Evolutionary conservation across 2,113 vertebrate species (phyloP).

Genomic region (Cygnus atratus): DNA sequence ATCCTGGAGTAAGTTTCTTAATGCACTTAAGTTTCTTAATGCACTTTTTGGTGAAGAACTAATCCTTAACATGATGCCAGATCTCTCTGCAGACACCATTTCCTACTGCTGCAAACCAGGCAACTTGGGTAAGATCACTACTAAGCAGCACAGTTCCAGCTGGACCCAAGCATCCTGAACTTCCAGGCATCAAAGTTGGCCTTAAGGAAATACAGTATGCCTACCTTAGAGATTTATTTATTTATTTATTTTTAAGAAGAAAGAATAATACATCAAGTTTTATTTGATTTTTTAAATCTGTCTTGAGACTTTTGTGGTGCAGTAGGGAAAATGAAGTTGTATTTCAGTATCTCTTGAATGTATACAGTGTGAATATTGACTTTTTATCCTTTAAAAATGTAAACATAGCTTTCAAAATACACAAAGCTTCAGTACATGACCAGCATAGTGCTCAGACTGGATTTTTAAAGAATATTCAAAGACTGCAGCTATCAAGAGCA

Average conservation of each 20-base stretch:
- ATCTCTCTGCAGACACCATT: neutral
- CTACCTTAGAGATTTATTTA: neutral
- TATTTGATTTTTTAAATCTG: rapidly evolving
- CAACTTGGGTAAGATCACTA: neutral
- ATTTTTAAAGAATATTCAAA: neutral
- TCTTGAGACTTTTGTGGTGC: neutral
- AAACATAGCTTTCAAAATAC: slow-evolving; percentile 38
- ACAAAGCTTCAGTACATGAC: neutral
- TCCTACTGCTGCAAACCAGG: neutral
- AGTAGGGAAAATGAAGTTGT: neutral
- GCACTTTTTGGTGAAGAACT: neutral
- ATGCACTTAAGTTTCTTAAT: too few species aligned
- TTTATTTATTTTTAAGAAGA: neutral
- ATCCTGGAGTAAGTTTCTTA: neutral
- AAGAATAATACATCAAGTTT: neutral
- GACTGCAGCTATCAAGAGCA: neutral
- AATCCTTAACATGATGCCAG: neutral
- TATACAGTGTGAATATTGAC: neutral
- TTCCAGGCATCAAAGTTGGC: neutral
- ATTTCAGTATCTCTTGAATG: neutral
- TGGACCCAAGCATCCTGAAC: neutral
- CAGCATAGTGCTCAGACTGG: neutral
- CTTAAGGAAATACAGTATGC: neutral
- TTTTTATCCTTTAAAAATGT: slow-evolving; percentile 4
- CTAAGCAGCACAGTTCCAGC: neutral